Conservation (phyloP, 2,888 invertebrate species). For the Drosophila paranaensis region DNA sequence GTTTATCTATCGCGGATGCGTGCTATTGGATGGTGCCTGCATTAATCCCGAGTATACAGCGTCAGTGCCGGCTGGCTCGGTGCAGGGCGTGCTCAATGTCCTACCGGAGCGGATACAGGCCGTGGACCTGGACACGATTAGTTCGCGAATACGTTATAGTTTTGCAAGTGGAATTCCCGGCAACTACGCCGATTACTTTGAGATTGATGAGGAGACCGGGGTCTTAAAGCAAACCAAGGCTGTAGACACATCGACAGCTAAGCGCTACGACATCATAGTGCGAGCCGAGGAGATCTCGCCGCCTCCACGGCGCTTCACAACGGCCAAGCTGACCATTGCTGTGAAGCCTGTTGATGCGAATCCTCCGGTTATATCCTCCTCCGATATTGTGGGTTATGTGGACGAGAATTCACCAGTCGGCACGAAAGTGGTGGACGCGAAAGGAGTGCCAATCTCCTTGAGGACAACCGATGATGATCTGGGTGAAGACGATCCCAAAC, state of each 20-base stretch:
- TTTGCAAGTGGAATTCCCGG: conserved; percentile 93
- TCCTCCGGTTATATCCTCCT: conserved; percentile 91
- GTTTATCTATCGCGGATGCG: conserved; percentile 95
- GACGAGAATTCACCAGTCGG: conserved; percentile 94
- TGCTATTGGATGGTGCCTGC: conserved; percentile 92
- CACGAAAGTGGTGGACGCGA: conserved; percentile 90
- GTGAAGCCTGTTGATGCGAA: conserved; percentile 95
- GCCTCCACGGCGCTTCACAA: conserved; percentile 91
- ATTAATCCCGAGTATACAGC: conserved; percentile 94
- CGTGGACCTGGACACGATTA: conserved; percentile 94
- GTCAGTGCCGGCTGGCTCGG: conserved; percentile 90
- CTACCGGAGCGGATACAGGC: conserved; percentile 95
- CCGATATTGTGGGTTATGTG: conserved; percentile 91
- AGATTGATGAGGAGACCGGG: conserved; percentile 92
- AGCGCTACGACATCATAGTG: conserved; percentile 92
- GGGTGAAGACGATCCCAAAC: conserved; percentile 92
- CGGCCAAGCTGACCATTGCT: conserved; percentile 92
- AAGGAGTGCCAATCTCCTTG: conserved; percentile 89
- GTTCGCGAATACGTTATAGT: conserved; percentile 92
- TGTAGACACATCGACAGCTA: conserved; percentile 91
- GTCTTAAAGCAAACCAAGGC: conserved; percentile 92
- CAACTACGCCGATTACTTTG: conserved; percentile 92
- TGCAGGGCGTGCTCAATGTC: conserved; percentile 93
- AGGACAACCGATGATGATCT: conserved; percentile 93
- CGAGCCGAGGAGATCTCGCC: conserved; percentile 95